Evolutionary conservation across 2,113 vertebrate species (phyloP).

Genomic region (Stegostoma tigrinum): DNA sequence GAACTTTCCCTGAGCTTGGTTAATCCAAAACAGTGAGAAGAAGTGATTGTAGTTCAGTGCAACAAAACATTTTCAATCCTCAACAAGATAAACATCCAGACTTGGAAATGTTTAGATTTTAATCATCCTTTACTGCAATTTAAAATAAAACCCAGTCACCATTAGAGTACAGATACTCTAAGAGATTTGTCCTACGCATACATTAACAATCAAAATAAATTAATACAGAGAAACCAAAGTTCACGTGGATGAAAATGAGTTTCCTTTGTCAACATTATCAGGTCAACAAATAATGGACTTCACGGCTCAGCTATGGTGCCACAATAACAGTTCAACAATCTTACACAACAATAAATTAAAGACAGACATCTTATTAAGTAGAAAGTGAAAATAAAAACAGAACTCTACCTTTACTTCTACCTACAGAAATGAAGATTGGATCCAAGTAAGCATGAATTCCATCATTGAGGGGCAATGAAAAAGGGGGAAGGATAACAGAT

Average conservation of each 20-base stretch:
- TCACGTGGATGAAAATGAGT: background rate
- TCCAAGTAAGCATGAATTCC: slow-evolving; percentile 58
- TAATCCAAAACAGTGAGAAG: background rate
- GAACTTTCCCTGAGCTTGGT: background rate
- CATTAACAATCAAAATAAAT: background rate
- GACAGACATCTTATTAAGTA: slow-evolving; percentile 43
- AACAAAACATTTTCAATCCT: background rate
- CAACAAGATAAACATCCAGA: background rate
- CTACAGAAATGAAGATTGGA: slow-evolving; percentile 67
- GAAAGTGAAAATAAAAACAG: slow-evolving; percentile 55
- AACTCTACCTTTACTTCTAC: slow-evolving; percentile 96
- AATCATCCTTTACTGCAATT: background rate
- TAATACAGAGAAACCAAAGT: background rate
- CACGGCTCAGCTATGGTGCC: slow-evolving; percentile 28
- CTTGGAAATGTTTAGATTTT: background rate
- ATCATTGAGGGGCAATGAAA: slow-evolving; percentile 46
- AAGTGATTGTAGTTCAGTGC: background rate
- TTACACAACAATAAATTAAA: slow-evolving; percentile 43
- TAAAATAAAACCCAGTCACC: too few relatives aligned
- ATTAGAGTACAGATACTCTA: background rate
- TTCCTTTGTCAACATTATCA: background rate
- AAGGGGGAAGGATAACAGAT: slow-evolving; percentile 46
- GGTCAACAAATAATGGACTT: background rate
- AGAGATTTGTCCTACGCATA: background rate
- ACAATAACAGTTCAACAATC: slow-evolving; percentile 38